Conservation (phyloP, 2,797 vertebrate species). For the Myotis daubentonii region DNA sequence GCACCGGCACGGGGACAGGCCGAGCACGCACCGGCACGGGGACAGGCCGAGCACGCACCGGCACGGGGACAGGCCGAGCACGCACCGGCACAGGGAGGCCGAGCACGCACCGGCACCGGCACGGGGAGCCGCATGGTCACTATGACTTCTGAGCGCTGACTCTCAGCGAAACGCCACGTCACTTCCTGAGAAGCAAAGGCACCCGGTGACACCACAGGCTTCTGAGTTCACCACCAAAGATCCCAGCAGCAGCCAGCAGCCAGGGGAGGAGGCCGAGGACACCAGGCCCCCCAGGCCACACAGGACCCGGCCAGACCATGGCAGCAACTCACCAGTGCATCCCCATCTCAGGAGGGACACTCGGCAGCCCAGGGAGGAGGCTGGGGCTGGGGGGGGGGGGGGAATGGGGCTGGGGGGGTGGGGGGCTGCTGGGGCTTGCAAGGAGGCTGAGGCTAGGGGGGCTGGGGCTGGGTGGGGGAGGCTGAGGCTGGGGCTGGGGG, state of each 20-base stretch:
- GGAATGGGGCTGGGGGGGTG: too few species aligned
- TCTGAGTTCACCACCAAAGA: neutral
- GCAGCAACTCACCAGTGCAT: neutral
- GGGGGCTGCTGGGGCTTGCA: too few species aligned
- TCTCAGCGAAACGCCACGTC: neutral
- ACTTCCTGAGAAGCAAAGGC: conserved; percentile 42
- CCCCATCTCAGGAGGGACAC: neutral
- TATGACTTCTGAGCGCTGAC: conserved; percentile 42
- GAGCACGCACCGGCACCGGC: neutral
- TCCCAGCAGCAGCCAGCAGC: neutral
- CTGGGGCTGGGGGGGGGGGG: too few species aligned
- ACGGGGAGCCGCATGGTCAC: neutral
- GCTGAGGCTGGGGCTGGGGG: too few species aligned
- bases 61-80: too few species aligned
- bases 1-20: too few species aligned
- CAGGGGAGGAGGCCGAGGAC: neutral
- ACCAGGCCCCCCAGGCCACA: neutral
- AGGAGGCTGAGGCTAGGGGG: too few species aligned
- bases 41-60: too few species aligned
- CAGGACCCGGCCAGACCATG: neutral
- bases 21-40: too few species aligned
- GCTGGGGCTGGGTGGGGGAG: too few species aligned
- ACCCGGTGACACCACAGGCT: neutral
- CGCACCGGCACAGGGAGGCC: too few species aligned
- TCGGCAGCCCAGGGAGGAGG: neutral